These are phyloP conservation scores for Polypedilum vanderplanki DNA, from an alignment of 1,140 invertebrate genomes.

Conservation along the genomic window DNA sequence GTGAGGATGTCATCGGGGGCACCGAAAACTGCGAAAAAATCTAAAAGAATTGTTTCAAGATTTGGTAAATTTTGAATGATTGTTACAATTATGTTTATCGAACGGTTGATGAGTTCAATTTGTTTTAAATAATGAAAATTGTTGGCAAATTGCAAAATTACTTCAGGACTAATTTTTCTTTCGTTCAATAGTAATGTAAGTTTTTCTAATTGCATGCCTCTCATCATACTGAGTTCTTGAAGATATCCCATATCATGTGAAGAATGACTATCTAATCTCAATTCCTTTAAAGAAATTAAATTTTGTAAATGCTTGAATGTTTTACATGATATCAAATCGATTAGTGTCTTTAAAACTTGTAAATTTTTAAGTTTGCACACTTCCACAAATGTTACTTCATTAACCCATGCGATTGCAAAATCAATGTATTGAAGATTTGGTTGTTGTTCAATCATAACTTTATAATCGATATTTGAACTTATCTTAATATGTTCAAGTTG, in stretches of 20 bases:
- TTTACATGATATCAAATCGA: neutral
- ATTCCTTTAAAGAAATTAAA: neutral
- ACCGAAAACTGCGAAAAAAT: neutral
- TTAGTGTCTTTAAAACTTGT: neutral
- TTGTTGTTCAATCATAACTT: neutral
- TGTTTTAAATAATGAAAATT: neutral
- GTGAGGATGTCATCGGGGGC: neutral
- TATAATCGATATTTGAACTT: neutral
- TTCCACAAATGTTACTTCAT: neutral
- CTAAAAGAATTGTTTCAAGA: neutral
- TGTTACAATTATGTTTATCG: constrained; percentile 29
- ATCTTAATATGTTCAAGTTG: neutral
- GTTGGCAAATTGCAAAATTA: neutral
- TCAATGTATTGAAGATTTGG: constrained; percentile 1
- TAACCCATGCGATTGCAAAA: constrained; percentile 24
- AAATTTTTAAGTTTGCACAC: neutral
- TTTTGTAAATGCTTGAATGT: neutral
- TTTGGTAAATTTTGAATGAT: neutral
- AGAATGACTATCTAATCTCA: neutral
- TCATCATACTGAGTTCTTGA: neutral
- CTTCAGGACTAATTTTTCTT: neutral
- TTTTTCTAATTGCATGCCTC: neutral
- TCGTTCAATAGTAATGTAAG: neutral
- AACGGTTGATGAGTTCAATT: neutral
- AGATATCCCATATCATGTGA: neutral